A percentile compares a stretch with the other conserved stretches of the same genome.
phyloP scores from a whole-genome alignment of 1,140 invertebrate genomes.

The Monochamus saltuarius region DNA sequence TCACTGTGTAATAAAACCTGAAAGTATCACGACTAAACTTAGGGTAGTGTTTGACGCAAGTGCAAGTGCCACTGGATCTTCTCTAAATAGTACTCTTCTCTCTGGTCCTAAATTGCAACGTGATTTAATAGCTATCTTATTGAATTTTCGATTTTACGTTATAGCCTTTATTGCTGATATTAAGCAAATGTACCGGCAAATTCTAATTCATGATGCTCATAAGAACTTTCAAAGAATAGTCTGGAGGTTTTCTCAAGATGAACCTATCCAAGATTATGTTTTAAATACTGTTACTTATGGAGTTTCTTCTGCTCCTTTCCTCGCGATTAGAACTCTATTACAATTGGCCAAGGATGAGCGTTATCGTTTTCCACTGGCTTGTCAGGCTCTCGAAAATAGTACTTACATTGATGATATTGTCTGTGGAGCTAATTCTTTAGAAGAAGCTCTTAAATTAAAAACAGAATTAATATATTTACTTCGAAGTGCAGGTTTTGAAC shows the following conservation, averaged over 20 bases:
- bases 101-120: conserved; percentile 35
- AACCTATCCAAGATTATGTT: conserved; percentile 10
- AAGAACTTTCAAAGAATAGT: conserved; percentile 22
- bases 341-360: conserved; percentile 30
- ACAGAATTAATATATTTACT: neutral
- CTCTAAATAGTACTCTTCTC: conserved; percentile 35
- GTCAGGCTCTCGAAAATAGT: conserved; percentile 13
- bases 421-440: neutral
- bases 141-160: conserved; percentile 49
- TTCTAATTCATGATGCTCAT: conserved; percentile 5
- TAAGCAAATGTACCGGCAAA: conserved; percentile 23
- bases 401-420: conserved; percentile 34
- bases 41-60: conserved; percentile 17
- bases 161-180: conserved; percentile 44
- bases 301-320: conserved; percentile 32
- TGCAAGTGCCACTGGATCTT: conserved; percentile 3
- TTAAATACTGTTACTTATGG: conserved; percentile 44
- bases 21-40: conserved; percentile 34
- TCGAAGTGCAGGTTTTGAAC: neutral
- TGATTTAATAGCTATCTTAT: conserved; percentile 43
- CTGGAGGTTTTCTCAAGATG: conserved; percentile 13
- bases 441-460: neutral
- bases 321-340: conserved; percentile 35
- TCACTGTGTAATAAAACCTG: conserved; percentile 39
- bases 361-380: conserved; percentile 24